These are phyloP conservation scores for Spodoptera exigua DNA, from an alignment of 2,888 invertebrate species.

Conservation along the genomic window DNA sequence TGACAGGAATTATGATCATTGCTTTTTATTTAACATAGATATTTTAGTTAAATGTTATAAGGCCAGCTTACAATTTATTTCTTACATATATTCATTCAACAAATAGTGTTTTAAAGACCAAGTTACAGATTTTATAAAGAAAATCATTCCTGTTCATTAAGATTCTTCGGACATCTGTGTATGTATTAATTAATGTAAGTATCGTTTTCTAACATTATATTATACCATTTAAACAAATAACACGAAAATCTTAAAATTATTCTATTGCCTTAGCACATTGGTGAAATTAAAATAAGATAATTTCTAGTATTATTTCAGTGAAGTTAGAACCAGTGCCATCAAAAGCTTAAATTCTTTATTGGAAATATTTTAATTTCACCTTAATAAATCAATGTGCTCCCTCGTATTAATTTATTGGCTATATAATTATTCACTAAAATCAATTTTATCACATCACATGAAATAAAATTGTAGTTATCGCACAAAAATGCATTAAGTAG, in stretches of 20 bases:
- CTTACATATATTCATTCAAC: too few relatives aligned
- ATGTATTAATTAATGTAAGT: slow-evolving; percentile 28
- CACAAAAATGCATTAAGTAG: slow-evolving; percentile 57
- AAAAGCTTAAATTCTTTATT: not conserved
- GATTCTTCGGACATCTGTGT: slow-evolving; percentile 8
- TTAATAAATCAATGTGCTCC: slow-evolving; percentile 44
- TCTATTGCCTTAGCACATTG: slow-evolving; percentile 44
- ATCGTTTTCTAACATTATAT: slow-evolving; percentile 28
- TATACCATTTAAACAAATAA: slow-evolving; percentile 41
- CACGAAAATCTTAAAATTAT: slow-evolving; percentile 36
- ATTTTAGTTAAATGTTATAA: too few relatives aligned
- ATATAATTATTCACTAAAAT: slow-evolving; percentile 50
- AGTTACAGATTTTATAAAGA: too few relatives aligned
- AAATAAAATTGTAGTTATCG: slow-evolving; percentile 60
- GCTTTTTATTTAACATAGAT: too few relatives aligned
- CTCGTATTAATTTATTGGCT: slow-evolving; percentile 53
- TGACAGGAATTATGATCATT: too few relatives aligned
- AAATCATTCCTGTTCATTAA: too few relatives aligned
- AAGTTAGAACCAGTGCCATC: not conserved
- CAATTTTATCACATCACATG: slow-evolving; percentile 61
- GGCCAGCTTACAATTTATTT: too few relatives aligned
- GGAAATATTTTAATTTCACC: slow-evolving; percentile 37
- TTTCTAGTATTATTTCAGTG: slow-evolving; percentile 9
- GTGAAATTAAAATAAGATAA: slow-evolving; percentile 29
- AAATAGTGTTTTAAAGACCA: too few relatives aligned